These are phyloP conservation scores for Phrynocephalus versicolor DNA, from an alignment of 2,113 vertebrate genomes.

Conservation along the genomic window DNA sequence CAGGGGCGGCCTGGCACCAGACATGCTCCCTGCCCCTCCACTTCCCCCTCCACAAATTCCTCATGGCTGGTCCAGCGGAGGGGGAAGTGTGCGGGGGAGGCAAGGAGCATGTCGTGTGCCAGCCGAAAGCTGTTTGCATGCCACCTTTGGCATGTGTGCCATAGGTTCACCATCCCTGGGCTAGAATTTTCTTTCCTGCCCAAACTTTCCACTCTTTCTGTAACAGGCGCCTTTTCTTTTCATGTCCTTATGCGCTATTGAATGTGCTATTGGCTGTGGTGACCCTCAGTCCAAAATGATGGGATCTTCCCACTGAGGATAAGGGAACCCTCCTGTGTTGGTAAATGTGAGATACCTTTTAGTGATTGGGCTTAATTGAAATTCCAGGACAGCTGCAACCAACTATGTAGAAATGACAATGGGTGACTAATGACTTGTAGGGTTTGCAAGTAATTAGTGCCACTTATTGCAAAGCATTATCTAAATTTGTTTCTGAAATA, in stretches of 20 bases:
- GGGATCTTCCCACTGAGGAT: neutral
- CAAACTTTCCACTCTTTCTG: neutral
- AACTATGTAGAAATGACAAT: neutral
- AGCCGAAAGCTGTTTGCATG: too few species aligned
- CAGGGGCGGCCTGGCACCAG: too few species aligned
- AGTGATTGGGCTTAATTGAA: neutral
- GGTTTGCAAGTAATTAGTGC: slow-evolving; percentile 35
- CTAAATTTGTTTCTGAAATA: slow-evolving; percentile 38
- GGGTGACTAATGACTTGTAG: slow-evolving; percentile 14
- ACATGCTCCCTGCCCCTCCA: too few species aligned
- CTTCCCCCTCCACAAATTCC: too few species aligned
- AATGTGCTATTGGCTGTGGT: neutral
- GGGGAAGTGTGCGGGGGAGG: too few species aligned
- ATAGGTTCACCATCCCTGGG: too few species aligned
- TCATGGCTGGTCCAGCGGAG: too few species aligned
- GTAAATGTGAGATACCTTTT: slow-evolving; percentile 10
- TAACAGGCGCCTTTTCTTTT: neutral
- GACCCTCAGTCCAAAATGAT: neutral
- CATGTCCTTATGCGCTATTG: neutral
- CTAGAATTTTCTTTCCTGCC: neutral
- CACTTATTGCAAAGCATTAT: slow-evolving; percentile 31
- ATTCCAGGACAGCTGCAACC: neutral
- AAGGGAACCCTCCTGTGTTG: neutral
- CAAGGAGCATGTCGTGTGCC: too few species aligned
- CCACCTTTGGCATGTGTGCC: too few species aligned